phyloP scores from a whole-genome alignment of 2,113 vertebrate species.

The Thalassarche chlororhynchos region DNA sequence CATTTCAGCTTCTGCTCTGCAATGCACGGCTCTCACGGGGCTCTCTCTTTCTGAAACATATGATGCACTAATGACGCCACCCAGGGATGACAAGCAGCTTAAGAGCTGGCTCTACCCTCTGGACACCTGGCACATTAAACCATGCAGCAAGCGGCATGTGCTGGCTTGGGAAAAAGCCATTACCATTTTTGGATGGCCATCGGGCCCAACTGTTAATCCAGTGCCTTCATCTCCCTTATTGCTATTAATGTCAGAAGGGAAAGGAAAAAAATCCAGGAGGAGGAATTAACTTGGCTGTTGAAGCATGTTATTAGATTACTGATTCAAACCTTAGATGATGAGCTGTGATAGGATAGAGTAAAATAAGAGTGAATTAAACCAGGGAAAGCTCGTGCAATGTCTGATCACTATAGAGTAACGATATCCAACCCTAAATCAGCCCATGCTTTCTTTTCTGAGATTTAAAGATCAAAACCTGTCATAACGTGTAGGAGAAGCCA shows the following conservation, averaged over 20 bases:
- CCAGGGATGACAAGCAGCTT: constrained; percentile 59
- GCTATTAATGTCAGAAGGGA: background rate
- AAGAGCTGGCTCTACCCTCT: constrained; percentile 54
- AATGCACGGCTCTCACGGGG: background rate
- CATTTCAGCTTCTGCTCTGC: background rate
- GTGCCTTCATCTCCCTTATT: background rate
- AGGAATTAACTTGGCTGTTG: background rate
- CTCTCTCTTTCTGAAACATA: constrained; percentile 42
- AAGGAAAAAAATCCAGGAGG: background rate
- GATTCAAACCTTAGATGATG: background rate
- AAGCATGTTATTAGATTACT: constrained; percentile 4
- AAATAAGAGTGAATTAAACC: background rate
- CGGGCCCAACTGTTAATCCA: background rate
- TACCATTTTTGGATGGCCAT: background rate
- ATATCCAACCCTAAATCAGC: background rate
- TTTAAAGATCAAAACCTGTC: background rate
- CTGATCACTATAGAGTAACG: background rate
- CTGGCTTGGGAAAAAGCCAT: constrained; percentile 55
- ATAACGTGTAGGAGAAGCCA: background rate
- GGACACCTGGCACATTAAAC: constrained; percentile 35
- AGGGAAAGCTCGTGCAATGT: background rate
- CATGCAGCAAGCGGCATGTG: background rate
- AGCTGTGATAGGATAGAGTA: background rate
- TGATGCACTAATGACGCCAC: constrained; percentile 60
- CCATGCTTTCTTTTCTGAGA: background rate